Base-by-base conservation (phyloP, 2,113 vertebrate species). In the Tachuris rubrigastra region DNA sequence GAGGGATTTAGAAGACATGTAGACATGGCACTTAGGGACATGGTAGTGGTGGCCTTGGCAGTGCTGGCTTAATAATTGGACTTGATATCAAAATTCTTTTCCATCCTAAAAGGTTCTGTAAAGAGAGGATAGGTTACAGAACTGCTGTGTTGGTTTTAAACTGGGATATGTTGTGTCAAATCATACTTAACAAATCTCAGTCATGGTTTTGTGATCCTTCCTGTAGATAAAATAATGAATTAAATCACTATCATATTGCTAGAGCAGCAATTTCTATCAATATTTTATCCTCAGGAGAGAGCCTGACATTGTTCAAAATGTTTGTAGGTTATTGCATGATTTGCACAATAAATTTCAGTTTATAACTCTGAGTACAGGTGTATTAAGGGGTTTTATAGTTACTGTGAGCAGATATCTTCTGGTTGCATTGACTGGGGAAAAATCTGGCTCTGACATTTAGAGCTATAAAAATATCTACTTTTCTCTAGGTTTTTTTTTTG, bases 171-270 rank as follows among this genome's bases (percentile, higher is more conserved):
- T 94, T 89, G 63, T 62, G 68, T 89, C 87, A 95, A 67, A 91
- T 86, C 84, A 8, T 86, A 83, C 63, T 66, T 74, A 79, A 73
- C 30, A 90, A 76, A 76, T 95, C 85, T 87, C 89, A 79, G 0
- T 87, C 53, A 31, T 56, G 50, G 47, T 89, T 95, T 74, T 1
- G 1, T 78, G 85, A 86, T 87, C 76, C 78, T 94, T 95, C 31
- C 14, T 93, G 24, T 12, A 82, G 90, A 71, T 68, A 62, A 90
- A 96, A 93, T 60, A 91, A 82, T 69, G 39, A 93, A 53, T 87
- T 88, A 77, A 95, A 85, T 73, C 44, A 50, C 86, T 44, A 2
- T 35, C 37, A 3, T 44, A 50, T 31, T 46, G 49, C 74, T 60
- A 44, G 56, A 87, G 74, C 42, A 80, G 87, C 58, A 62, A 9